Evolutionary conservation across 2,113 vertebrate genomes (phyloP).

Genomic region (Dicentrarchus labrax): DNA sequence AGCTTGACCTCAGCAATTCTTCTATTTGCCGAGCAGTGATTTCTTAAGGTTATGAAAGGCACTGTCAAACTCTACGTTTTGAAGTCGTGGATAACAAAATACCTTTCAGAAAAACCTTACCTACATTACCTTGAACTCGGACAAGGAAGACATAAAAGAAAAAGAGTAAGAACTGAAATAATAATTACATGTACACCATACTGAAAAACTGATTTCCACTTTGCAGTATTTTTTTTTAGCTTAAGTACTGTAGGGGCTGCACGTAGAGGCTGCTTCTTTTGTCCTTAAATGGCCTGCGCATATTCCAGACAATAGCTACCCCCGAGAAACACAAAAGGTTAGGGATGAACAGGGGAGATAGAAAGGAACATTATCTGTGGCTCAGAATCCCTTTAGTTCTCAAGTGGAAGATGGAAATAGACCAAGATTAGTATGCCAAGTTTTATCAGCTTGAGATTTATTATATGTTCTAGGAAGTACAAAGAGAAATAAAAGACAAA

Average conservation of each 20-base stretch:
- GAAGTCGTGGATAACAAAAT: not conserved
- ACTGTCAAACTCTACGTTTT: not conserved
- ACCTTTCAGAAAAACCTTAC: not conserved
- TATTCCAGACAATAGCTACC: constrained; percentile 67
- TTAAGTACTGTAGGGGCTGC: constrained; percentile 13
- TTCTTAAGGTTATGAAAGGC: not conserved
- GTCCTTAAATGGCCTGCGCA: constrained; percentile 55
- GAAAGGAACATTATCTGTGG: constrained; percentile 68
- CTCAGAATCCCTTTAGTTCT: constrained; percentile 74
- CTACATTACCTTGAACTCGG: not conserved
- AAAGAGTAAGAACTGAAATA: not conserved
- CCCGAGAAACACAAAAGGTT: constrained; percentile 74
- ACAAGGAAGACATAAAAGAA: not conserved
- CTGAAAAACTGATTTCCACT: constrained; percentile 25
- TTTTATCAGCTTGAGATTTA: constrained; percentile 73
- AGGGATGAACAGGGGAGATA: constrained; percentile 63
- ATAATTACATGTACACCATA: not conserved
- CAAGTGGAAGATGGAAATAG: constrained; percentile 71
- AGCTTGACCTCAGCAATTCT: no score
- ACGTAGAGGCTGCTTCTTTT: constrained; percentile 39
- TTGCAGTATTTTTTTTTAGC: constrained; percentile 19
- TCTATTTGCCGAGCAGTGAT: no score
- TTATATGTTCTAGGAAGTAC: constrained; percentile 69
- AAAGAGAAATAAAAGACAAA: constrained; percentile 72
- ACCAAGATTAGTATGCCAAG: constrained; percentile 62